These are phyloP conservation scores for Gibbula magus DNA, from an alignment of 2,888 invertebrate genomes.

Conservation along the genomic window DNA sequence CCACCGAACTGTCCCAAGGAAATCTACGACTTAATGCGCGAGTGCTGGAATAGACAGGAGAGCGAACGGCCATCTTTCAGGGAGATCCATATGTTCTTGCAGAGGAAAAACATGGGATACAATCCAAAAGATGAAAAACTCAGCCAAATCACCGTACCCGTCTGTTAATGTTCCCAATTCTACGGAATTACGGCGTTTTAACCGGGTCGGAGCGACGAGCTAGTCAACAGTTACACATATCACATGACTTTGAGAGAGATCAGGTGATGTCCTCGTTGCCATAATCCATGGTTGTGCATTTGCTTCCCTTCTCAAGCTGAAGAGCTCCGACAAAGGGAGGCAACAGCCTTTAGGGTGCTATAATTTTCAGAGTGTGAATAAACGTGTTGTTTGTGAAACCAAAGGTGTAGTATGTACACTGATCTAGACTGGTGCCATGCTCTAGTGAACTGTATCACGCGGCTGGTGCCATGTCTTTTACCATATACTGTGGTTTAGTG, in stretches of 20 bases:
- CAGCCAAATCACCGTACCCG: slow-evolving; percentile 66
- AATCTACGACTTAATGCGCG: slow-evolving; percentile 92
- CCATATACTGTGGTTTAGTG: too few relatives aligned
- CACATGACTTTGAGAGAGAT: slow-evolving; percentile 20
- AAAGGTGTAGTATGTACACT: slow-evolving; percentile 22
- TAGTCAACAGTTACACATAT: slow-evolving; percentile 32
- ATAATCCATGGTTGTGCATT: slow-evolving; percentile 34
- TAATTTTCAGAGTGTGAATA: slow-evolving; percentile 14
- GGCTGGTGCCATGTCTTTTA: too few relatives aligned
- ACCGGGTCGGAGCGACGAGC: slow-evolving; percentile 16
- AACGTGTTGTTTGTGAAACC: slow-evolving; percentile 27
- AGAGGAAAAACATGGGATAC: slow-evolving; percentile 75
- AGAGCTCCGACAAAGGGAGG: slow-evolving; percentile 11
- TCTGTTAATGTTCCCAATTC: slow-evolving; percentile 57
- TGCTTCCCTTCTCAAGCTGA: slow-evolving; percentile 19
- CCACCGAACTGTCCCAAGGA: slow-evolving; percentile 89
- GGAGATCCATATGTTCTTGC: slow-evolving; percentile 91
- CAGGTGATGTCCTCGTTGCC: slow-evolving; percentile 23
- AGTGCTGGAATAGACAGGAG: slow-evolving; percentile 91
- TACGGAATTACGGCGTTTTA: not conserved
- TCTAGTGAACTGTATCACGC: too few relatives aligned
- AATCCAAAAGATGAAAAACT: slow-evolving; percentile 73
- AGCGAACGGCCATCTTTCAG: slow-evolving; percentile 88
- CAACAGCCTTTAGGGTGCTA: slow-evolving; percentile 31
- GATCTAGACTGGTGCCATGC: not conserved